Percentiles rank a stretch among this genome's conserved stretches.
phyloP scores from a whole-genome alignment of 2,797 vertebrate genomes.

The Bovichtus variegatus region DNA sequence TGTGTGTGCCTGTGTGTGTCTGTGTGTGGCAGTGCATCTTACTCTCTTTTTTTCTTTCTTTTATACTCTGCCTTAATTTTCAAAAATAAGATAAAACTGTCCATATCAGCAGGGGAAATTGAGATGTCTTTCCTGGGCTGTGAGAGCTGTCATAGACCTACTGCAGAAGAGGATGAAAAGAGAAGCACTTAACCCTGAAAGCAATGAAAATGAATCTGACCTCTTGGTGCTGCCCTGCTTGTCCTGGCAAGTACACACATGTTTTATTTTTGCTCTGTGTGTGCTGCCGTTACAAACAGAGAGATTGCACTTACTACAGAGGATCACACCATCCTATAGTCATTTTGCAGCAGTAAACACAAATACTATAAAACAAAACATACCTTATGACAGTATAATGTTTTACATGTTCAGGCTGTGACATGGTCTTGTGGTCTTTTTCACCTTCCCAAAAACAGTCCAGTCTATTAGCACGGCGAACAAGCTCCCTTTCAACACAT shows the following conservation, averaged over 20 bases:
- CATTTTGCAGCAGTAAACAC: background rate
- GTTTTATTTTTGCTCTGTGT: background rate
- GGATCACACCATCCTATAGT: background rate
- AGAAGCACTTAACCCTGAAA: conserved; percentile 66
- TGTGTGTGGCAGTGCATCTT: conserved; percentile 22
- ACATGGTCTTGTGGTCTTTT: conserved; percentile 32
- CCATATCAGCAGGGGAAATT: conserved; percentile 47
- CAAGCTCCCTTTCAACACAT: conserved; percentile 59
- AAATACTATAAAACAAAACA: conserved; percentile 22
- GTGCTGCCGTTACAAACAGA: conserved; percentile 5
- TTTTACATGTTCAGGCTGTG: conserved; percentile 8
- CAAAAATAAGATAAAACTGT: conserved; percentile 61
- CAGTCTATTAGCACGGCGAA: conserved; percentile 58
- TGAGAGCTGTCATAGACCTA: conserved; percentile 49
- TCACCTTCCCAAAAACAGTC: conserved; percentile 23
- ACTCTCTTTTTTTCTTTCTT: conserved; percentile 16
- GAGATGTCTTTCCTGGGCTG: conserved; percentile 41
- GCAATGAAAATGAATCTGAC: conserved; percentile 65
- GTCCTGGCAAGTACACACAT: background rate
- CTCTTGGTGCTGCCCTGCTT: conserved; percentile 26
- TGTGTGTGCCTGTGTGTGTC: conserved; percentile 2
- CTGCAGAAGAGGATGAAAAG: conserved; percentile 45
- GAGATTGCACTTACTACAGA: background rate
- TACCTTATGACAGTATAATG: conserved; percentile 3
- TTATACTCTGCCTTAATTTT: conserved; percentile 42